These are phyloP conservation scores for Myioborus melanocephalus DNA, from an alignment of 2,797 vertebrate genomes.

Conservation along the genomic window DNA sequence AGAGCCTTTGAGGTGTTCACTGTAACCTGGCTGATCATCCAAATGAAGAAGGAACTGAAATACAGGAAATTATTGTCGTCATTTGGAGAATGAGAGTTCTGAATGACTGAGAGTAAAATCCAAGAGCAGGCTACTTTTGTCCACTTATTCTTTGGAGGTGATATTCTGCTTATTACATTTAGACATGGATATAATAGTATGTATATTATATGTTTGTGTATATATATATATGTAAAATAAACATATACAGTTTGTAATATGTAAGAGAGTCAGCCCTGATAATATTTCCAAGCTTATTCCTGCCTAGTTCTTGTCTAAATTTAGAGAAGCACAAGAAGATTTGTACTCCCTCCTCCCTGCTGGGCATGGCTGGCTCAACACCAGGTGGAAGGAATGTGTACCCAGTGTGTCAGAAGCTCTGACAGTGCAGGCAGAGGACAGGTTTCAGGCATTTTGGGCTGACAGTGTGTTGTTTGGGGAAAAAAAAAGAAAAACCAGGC, in stretches of 20 bases:
- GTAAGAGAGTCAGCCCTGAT: not conserved
- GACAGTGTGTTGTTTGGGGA: fast-evolving
- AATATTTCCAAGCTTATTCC: not conserved
- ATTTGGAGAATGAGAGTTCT: not conserved
- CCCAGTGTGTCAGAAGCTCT: not conserved
- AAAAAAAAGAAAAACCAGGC: not conserved
- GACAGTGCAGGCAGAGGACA: not conserved
- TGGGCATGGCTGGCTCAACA: not conserved
- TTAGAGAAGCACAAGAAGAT: not conserved
- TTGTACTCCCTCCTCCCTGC: not conserved
- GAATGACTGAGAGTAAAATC: not conserved
- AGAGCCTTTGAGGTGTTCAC: not conserved
- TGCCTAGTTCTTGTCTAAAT: not conserved
- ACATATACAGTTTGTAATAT: not conserved
- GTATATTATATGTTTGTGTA: not conserved
- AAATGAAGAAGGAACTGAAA: not conserved
- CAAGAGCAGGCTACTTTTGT: not conserved
- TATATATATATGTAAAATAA: not conserved
- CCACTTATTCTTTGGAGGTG: not conserved
- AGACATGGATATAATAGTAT: not conserved
- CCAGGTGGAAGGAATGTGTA: not conserved
- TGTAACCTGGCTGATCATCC: not conserved
- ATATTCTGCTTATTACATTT: not conserved
- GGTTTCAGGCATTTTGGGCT: not conserved
- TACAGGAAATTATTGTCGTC: not conserved